Conservation (phyloP, 2,797 vertebrate species). For the Gila robusta region DNA sequence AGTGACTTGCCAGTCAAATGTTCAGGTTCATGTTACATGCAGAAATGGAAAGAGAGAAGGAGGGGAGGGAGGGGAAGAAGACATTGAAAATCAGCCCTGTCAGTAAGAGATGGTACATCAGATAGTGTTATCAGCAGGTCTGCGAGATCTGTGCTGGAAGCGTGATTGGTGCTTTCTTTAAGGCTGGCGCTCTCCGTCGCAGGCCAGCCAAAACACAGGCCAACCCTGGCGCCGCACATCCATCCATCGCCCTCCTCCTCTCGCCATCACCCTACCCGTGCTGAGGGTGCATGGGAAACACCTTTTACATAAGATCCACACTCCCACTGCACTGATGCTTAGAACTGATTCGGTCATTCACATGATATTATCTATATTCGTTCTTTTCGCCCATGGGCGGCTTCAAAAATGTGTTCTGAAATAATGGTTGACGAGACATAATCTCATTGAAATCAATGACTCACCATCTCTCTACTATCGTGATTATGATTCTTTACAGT, state of each 20-base stretch:
- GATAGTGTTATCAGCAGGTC: slow-evolving; percentile 74
- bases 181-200: slow-evolving; percentile 62
- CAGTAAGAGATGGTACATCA: slow-evolving; percentile 71
- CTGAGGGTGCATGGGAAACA: slow-evolving; percentile 62
- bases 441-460: slow-evolving; percentile 5
- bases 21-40: slow-evolving; percentile 24
- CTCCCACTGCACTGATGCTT: not conserved
- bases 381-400: not conserved
- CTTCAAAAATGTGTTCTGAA: slow-evolving; percentile 15
- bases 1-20: slow-evolving; percentile 8
- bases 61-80: slow-evolving; percentile 22
- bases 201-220: slow-evolving; percentile 79
- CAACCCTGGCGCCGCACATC: slow-evolving; percentile 75
- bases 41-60: slow-evolving; percentile 26
- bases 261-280: slow-evolving; percentile 42
- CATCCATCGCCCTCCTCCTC: slow-evolving; percentile 18
- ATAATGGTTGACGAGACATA: not conserved
- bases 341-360: slow-evolving; percentile 13
- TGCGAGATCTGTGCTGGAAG: slow-evolving; percentile 64
- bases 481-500: not conserved
- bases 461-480: not conserved
- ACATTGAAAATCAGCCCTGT: slow-evolving; percentile 51
- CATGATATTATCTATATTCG: not conserved
- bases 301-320: slow-evolving; percentile 63
- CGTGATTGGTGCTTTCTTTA: slow-evolving; percentile 69